Evolutionary conservation across 1,140 invertebrate genomes (phyloP).

Genomic region (Idris sp.): DNA sequence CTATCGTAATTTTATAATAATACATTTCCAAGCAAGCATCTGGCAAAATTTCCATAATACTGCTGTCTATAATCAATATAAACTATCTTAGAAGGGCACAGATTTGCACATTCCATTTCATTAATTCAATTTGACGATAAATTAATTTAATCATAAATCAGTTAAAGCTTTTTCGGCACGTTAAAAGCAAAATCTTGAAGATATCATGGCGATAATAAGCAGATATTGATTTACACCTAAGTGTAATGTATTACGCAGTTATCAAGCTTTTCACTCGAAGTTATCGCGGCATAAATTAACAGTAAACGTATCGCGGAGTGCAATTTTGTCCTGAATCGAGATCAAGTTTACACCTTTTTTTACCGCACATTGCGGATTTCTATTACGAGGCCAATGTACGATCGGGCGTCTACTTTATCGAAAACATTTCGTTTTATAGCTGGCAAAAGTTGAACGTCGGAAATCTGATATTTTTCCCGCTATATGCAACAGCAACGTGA

Average conservation of each 20-base stretch:
- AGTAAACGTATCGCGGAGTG: slow-evolving; percentile 25
- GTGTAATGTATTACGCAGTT: slow-evolving; percentile 20
- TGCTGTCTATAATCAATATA: neutral
- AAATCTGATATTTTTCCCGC: no score
- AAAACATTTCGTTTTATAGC: no score
- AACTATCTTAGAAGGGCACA: neutral
- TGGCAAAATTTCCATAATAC: no score
- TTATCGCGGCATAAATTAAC: slow-evolving; percentile 50
- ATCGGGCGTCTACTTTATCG: no score
- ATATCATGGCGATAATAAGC: slow-evolving; percentile 13
- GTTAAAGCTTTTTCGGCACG: slow-evolving; percentile 4
- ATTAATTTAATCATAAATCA: slow-evolving; percentile 17
- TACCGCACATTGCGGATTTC: no score
- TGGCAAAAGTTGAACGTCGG: no score
- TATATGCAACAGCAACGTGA: no score
- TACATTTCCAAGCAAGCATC: no score
- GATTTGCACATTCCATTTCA: slow-evolving; percentile 1
- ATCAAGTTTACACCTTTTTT: slow-evolving; percentile 46
- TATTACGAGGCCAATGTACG: no score
- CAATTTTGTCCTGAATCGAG: slow-evolving; percentile 38
- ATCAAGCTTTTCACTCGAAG: slow-evolving; percentile 27
- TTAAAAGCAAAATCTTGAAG: slow-evolving; percentile 10
- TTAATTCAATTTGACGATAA: neutral
- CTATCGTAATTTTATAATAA: no score
- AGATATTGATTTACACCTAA: slow-evolving; percentile 21